Evolutionary conservation across 2,888 invertebrate species (phyloP).

Genomic region (Odontocerum albicorne): DNA sequence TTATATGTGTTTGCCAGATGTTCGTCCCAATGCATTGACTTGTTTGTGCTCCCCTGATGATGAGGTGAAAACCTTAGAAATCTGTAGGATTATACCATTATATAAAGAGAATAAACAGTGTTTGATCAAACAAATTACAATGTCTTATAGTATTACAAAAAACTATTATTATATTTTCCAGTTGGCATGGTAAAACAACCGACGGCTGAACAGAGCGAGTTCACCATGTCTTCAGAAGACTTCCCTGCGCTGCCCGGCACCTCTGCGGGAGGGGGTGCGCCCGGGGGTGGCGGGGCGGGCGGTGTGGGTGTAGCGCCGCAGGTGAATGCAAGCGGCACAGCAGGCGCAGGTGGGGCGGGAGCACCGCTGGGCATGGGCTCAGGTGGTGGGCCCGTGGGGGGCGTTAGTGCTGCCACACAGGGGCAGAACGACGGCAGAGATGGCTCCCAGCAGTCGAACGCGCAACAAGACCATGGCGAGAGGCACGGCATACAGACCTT

Average conservation of each 20-base stretch:
- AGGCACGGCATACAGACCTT: conserved; percentile 92
- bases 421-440: conserved; percentile 12
- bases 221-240: conserved; percentile 98
- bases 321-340: not conserved
- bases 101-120: too few species aligned
- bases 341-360: conserved; percentile 2
- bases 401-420: not conserved
- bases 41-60: too few species aligned
- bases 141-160: too few species aligned
- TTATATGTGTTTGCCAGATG: too few species aligned
- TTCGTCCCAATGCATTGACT: too few species aligned
- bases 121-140: too few species aligned
- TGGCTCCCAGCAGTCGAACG: not conserved
- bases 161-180: conserved; percentile 43
- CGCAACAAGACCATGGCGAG: conserved; percentile 48
- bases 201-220: conserved; percentile 88
- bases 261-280: conserved; percentile 57
- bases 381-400: conserved; percentile 38
- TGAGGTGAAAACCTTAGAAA: too few species aligned
- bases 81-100: too few species aligned
- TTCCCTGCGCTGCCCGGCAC: conserved; percentile 99
- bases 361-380: conserved; percentile 40
- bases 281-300: conserved; percentile 37
- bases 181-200: conserved; percentile 96
- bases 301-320: not conserved